Base-by-base conservation (phyloP, 2,888 invertebrate genomes). In the Leptopilina myrica region DNA sequence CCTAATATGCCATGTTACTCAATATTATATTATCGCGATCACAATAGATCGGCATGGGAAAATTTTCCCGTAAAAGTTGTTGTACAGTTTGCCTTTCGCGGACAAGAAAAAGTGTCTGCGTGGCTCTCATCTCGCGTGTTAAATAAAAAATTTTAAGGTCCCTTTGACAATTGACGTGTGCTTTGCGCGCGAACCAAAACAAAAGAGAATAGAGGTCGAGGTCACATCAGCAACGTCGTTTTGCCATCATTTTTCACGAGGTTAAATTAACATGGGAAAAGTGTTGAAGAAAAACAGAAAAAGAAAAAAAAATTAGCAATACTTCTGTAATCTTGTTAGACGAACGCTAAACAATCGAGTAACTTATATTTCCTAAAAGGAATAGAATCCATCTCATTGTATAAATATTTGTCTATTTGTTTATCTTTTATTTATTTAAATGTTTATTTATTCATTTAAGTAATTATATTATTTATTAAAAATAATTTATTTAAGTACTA, bases 31-130 rank as follows among this genome's bases (percentile, higher is more conserved):
- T 82, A 81, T 80, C 81, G 79, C 78, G 79, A 81, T 76, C 81
- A 91, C 91, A 91, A 91, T 91, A 84, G 85, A 12, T 83, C 81
- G 85, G 86, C 87, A 84, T 91, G 91, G 87, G 91, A 91, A 91
- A 26, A 80, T 89, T 91, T 90, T 87, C 88, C 90, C 89, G 86
- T 86, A 87, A 83, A 86, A 86, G 9, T 11, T 49, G 49, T 49
- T 20, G 82, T 85, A 85, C 86, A 85, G 33, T 33, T 84, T 84
- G 86, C 86, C 83, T 86, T 87, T 83, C 82, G 77, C 85, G 83
- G 82, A 87, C 85, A 86, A 86, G 83, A 81, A 84, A 81, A 33
- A 33, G 33, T 33, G 33, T 1, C 33, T 33, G 33, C 78, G 79
- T 79, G 83, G 81, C 83, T 79, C 86, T 86, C 85, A 83, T 84